Percentiles rank a stretch among this genome's conserved stretches.
These are phyloP conservation scores for Megalonaias nervosa DNA, from an alignment of 1,140 invertebrate genomes.

Conservation along the genomic window DNA sequence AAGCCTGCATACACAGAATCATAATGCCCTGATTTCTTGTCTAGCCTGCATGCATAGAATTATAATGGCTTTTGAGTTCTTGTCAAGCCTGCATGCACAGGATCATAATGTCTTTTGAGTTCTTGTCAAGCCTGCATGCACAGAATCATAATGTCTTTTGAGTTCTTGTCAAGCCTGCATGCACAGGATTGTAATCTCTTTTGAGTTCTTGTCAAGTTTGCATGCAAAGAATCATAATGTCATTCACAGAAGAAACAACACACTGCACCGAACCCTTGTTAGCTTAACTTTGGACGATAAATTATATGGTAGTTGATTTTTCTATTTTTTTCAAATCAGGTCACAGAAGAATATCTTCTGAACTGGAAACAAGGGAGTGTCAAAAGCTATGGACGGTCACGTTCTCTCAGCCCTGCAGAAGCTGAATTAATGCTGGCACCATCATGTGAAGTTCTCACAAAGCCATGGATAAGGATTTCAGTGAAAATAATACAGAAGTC, in stretches of 20 bases:
- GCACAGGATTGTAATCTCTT: too few relatives aligned
- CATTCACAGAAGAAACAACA: background rate
- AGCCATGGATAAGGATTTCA: constrained; percentile 20
- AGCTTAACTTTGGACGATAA: background rate
- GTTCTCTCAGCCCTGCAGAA: constrained; percentile 14
- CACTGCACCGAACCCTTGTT: background rate
- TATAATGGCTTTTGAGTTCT: too few relatives aligned
- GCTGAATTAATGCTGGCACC: constrained; percentile 23
- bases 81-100: background rate
- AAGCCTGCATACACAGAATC: background rate
- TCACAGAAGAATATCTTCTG: constrained; percentile 25
- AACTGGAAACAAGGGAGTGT: constrained; percentile 11
- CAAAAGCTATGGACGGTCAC: constrained; percentile 8
- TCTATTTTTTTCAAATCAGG: constrained; percentile 1
- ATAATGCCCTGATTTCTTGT: too few relatives aligned
- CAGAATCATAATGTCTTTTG: background rate
- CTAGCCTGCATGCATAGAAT: too few relatives aligned
- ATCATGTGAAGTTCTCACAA: constrained; percentile 20
- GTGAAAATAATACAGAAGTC: constrained; percentile 26
- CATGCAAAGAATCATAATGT: background rate
- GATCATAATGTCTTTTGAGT: background rate
- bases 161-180: too few relatives aligned
- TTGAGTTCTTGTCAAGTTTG: too few relatives aligned
- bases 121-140: too few relatives aligned
- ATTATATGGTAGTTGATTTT: background rate